A percentile compares a stretch with the other conserved stretches of the same genome.
Evolutionary conservation across 64 coral and sea anemone species (phyloP).

Genomic region (Exaiptasia diaphana): DNA sequence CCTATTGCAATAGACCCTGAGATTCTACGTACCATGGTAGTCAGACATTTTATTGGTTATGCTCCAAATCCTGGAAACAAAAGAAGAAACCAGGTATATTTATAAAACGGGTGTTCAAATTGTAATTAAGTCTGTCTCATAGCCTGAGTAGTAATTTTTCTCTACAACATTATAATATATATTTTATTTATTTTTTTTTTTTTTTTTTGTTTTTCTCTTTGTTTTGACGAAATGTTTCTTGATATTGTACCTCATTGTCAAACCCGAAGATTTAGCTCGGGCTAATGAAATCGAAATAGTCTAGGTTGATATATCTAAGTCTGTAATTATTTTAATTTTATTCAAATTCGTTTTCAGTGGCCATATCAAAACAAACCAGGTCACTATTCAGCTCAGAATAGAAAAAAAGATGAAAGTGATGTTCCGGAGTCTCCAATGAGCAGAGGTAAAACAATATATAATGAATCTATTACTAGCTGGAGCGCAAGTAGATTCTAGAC

Average conservation of each 20-base stretch:
- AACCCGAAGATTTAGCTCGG: too few relatives aligned
- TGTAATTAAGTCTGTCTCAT: too few relatives aligned
- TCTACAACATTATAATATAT: too few relatives aligned
- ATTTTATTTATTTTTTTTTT: too few relatives aligned
- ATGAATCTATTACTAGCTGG: background rate
- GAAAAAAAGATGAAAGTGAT: constrained; percentile 45
- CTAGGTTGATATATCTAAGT: too few relatives aligned
- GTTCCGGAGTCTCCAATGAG: constrained; percentile 95
- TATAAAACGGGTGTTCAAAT: too few relatives aligned
- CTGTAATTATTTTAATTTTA: too few relatives aligned
- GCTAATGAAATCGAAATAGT: too few relatives aligned
- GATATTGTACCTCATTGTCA: too few relatives aligned
- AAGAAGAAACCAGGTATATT: constrained; percentile 81
- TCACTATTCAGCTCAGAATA: background rate
- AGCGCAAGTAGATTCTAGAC: background rate
- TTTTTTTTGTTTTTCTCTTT: too few relatives aligned
- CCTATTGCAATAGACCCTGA: constrained; percentile 85
- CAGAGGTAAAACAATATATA: constrained; percentile 45
- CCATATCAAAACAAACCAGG: background rate
- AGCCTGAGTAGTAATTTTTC: too few relatives aligned
- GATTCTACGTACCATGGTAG: constrained; percentile 83
- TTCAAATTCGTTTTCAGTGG: constrained; percentile 1
- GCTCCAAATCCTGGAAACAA: constrained; percentile 76
- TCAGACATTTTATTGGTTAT: constrained; percentile 89
- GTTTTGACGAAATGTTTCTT: too few relatives aligned